phyloP scores from a whole-genome alignment of 1,140 invertebrate genomes.

The Hermatobates lingyangjiaoensis region DNA sequence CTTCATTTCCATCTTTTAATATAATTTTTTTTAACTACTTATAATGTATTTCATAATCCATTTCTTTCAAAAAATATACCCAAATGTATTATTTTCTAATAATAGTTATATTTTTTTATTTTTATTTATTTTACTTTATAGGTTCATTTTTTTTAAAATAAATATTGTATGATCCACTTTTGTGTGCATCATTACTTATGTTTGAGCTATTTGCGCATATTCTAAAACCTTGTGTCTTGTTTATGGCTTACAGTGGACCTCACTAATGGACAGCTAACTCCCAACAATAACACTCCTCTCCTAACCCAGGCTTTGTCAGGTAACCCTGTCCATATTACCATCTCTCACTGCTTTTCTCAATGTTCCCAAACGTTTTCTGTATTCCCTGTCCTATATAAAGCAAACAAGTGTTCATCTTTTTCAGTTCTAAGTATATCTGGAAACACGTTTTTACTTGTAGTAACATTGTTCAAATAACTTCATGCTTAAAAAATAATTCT shows the following conservation, averaged over 20 bases:
- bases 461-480: neutral
- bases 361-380: neutral
- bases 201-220: no score
- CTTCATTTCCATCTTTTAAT: no score
- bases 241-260: conserved; percentile 53
- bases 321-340: conserved; percentile 28
- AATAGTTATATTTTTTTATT: no score
- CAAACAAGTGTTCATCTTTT: neutral
- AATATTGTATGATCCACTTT: no score
- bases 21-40: no score
- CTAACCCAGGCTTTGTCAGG: conserved; percentile 86
- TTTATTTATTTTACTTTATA: no score
- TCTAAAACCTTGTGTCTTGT: conserved; percentile 8
- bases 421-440: neutral
- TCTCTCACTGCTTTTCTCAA: neutral
- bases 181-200: no score
- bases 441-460: neutral
- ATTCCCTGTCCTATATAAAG: neutral
- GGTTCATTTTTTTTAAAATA: no score
- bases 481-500: neutral
- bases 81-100: no score
- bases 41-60: no score
- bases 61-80: no score
- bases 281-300: conserved; percentile 82
- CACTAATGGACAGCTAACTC: conserved; percentile 81